Base-by-base conservation (phyloP, 2,888 invertebrate species). In the Pediacus dermestoides region DNA sequence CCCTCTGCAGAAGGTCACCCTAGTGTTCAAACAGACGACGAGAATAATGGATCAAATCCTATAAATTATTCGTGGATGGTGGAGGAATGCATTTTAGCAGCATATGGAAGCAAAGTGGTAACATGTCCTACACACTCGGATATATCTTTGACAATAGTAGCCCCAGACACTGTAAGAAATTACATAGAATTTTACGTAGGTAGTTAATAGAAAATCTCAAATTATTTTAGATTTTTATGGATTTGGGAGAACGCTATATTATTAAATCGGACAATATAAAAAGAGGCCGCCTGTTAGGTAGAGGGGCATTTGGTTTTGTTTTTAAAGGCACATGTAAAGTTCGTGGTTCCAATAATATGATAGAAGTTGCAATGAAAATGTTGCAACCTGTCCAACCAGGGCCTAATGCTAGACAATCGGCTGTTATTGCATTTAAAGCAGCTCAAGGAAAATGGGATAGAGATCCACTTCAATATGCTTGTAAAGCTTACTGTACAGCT, bases 271-370 rank as follows among this genome's bases (percentile, higher is more conserved):
- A 90, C 42, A 82, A 85, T 54, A 80, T 99, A 2, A 79, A 82
- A 27, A 76, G 87, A 39, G 84, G 83, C 0, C 75, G 80, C 1
- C 70, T 89, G 33, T 74, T 93, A 18, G 97, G 97, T 0, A 81
- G 95, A n/a, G 99, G 99, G 1, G 95, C 96, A 0, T 99, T 97
- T 73, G 97, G 97, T 2, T 94, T 96, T 55, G 99, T 99, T 4
- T 92, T 93, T 65, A 80, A 85, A 57, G 92, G 87, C 1, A 75
- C 74, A 3, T 86, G 84, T 66, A 80, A 80, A 47, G 64, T 76
- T 28, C 71, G 78, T 27, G 74, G 75, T 4, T 71, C 75, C 1
- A 74, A 76, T 34, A 68, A 71, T 2, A 74, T 75, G 39, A 74
- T 78, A 11, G 80, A 85, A 40, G 88, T 95, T 1, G 96, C 97